A percentile compares a stretch with the other conserved stretches of the same genome.
These are phyloP conservation scores for Phoebastria nigripes DNA, from an alignment of 2,797 vertebrate species.

Conservation along the genomic window DNA sequence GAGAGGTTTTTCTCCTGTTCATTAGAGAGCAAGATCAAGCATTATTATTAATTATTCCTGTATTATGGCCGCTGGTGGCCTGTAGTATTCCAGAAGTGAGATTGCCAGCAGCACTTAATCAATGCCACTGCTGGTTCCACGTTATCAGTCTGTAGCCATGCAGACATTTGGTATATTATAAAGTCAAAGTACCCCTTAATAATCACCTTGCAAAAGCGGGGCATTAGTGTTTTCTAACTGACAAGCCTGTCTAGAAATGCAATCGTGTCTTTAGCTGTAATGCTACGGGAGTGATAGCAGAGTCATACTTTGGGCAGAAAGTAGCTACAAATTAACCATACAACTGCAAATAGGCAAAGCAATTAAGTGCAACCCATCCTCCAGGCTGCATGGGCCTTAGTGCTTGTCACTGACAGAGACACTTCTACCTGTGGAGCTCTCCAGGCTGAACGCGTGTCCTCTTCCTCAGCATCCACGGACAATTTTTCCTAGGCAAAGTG, in stretches of 20 bases:
- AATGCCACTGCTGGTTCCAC: slow-evolving; percentile 7
- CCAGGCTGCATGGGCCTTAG: not conserved
- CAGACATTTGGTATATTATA: slow-evolving; percentile 40
- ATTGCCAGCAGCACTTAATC: slow-evolving; percentile 55
- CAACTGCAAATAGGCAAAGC: slow-evolving; percentile 31
- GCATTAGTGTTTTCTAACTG: slow-evolving; percentile 57
- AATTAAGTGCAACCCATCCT: slow-evolving; percentile 25
- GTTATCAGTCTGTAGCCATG: slow-evolving; percentile 55
- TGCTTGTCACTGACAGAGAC: not conserved
- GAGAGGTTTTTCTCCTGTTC: not conserved
- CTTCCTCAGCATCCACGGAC: not conserved
- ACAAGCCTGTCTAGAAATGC: slow-evolving; percentile 35
- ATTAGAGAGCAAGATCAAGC: slow-evolving; percentile 39
- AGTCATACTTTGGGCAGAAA: slow-evolving; percentile 22
- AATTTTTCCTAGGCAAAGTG: not conserved
- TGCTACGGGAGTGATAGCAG: not conserved
- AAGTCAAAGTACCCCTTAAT: slow-evolving; percentile 53
- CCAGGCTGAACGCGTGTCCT: not conserved
- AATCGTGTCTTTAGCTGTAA: slow-evolving; percentile 31
- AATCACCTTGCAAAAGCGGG: slow-evolving; percentile 43
- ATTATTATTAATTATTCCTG: slow-evolving; percentile 58
- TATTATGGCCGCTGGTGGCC: slow-evolving; percentile 13
- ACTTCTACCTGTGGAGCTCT: not conserved
- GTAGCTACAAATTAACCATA: slow-evolving; percentile 42
- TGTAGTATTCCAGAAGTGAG: slow-evolving; percentile 39